Evolutionary conservation across 2,113 vertebrate species (phyloP), one percentile per base, ranked within the genome.

Genomic region (Mesocricetus auratus): DNA sequence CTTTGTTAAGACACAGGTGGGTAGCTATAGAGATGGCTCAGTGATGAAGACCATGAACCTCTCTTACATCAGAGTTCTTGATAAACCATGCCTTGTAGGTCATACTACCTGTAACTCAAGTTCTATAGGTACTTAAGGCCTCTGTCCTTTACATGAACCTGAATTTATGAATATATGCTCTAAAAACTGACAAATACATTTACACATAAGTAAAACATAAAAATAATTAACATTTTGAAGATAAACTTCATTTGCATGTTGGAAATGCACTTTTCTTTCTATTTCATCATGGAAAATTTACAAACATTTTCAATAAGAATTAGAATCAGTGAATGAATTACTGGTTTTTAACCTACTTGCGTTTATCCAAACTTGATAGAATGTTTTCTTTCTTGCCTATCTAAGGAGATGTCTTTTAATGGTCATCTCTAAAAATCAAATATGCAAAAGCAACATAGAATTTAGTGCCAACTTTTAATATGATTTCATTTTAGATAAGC

Each of bases 391-490:
- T 50, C 56, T 17, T 77, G 9, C 45, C 9, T 94, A 89, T 78
- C 53, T 71, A 68, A 16, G 31, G 22, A 90, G 2, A 83, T 21
- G 86, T 79, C 16, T 85, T 83, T 87, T 58, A 53, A 73, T 39
- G 1, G 87, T 85, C 11, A 89, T 77, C 89, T 94, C 5, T 93
- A 22, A 39, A 90, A 86, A 22, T 2, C 15, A 78, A 93, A 93
- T 42, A 36, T 19, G 16, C 75, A 42, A 96, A 92, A 58, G 7
- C 6, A 78, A 29, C 8, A 3, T 86, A 68, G 7, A 93, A 58
- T 69, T 47, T 85, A 39, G 86, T 94, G 4, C 39, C 15, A 16
- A n/a, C 24, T 95, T 97, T 96, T 91, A 45, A 78, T 95, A 90
- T 58, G 11, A 56, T 94, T 78, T n/a, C 64, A 86, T 74, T 85